These are phyloP conservation scores for Caenorhabditis tropicalis DNA, from an alignment of 1,140 invertebrate genomes.

Conservation along the genomic window DNA sequence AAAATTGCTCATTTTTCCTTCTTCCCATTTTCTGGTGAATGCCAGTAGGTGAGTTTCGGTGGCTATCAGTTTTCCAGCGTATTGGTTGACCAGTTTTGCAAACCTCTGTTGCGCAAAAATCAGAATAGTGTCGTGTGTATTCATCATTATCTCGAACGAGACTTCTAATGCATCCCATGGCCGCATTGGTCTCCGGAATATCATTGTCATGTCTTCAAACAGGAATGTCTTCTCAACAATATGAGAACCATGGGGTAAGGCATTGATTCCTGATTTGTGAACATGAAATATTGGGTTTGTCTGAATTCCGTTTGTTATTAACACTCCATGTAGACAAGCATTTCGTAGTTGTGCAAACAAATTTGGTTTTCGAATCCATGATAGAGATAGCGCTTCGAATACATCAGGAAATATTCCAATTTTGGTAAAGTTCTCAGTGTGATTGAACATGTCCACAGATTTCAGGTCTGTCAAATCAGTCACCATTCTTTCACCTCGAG, in stretches of 20 bases:
- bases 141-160: background rate
- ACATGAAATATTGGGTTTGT: conserved; percentile 15
- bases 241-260: background rate
- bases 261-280: background rate
- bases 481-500: conserved; percentile 12
- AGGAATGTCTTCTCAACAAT: background rate
- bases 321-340: background rate
- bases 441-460: background rate
- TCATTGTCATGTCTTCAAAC: conserved; percentile 18
- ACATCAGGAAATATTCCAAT: background rate
- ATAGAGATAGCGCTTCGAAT: background rate
- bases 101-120: conserved; percentile 25
- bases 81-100: background rate
- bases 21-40: background rate
- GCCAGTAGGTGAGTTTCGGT: background rate
- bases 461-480: background rate
- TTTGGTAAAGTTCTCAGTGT: background rate
- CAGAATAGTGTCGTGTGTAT: background rate
- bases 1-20: conserved; percentile 5
- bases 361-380: background rate
- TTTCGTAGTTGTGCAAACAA: conserved; percentile 3
- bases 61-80: background rate
- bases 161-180: conserved; percentile 26
- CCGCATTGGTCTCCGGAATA: conserved; percentile 11
- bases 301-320: background rate